Conservation (phyloP, 2,888 invertebrate genomes). For the Orthonevra nobilis region DNA sequence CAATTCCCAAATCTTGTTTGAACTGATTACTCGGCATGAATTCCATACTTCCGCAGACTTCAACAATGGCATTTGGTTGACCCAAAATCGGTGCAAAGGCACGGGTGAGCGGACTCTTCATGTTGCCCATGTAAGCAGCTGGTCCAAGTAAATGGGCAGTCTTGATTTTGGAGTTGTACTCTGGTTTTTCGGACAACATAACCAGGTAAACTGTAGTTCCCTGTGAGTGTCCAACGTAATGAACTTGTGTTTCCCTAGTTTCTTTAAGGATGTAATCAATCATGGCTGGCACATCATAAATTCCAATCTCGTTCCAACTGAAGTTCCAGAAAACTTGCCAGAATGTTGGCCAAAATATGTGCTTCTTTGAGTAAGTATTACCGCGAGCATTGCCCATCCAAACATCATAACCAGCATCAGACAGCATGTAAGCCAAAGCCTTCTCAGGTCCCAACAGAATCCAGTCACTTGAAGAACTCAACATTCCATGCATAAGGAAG, state of each 20-base stretch:
- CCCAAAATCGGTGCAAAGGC: conserved; percentile 74
- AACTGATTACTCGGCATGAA: conserved; percentile 74
- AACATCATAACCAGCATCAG: conserved; percentile 86
- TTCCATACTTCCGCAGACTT: conserved; percentile 74
- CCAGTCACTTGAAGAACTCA: conserved; percentile 75
- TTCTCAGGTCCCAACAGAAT: conserved; percentile 75
- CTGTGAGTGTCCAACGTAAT: conserved; percentile 94
- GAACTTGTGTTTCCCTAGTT: conserved; percentile 72
- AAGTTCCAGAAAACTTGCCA: conserved; percentile 76
- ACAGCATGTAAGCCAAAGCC: conserved; percentile 79
- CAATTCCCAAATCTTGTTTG: conserved; percentile 75
- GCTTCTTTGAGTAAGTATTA: conserved; percentile 83
- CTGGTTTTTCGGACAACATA: conserved; percentile 73
- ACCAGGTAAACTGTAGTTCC: conserved; percentile 90
- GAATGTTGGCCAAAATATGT: conserved; percentile 78
- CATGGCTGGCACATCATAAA: conserved; percentile 91
- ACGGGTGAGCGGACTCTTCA: conserved; percentile 77
- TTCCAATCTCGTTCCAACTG: conserved; percentile 94
- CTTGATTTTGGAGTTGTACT: conserved; percentile 73
- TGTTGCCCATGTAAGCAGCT: conserved; percentile 80
- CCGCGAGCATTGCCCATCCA: conserved; percentile 93
- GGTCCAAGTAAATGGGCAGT: conserved; percentile 80
- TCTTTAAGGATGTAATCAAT: conserved; percentile 84
- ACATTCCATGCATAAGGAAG: conserved; percentile 76
- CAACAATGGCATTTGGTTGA: conserved; percentile 75